These are phyloP conservation scores for Spatulosminthurus flaviceps DNA, from an alignment of 2,888 invertebrate species.

Conservation along the genomic window DNA sequence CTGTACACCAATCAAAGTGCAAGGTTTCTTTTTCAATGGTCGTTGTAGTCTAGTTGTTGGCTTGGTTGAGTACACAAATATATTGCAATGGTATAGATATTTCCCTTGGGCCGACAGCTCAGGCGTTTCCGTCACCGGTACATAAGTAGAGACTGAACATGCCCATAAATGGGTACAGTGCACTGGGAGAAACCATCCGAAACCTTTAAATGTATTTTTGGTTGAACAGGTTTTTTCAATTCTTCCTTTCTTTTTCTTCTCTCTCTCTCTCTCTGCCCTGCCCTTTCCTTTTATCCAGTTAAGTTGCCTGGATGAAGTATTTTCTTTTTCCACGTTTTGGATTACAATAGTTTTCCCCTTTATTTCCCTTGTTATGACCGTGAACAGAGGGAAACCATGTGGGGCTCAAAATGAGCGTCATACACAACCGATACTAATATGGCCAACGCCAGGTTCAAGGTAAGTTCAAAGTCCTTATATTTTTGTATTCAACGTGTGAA, in stretches of 20 bases:
- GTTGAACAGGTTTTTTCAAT: slow-evolving; percentile 19
- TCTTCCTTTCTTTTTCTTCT: slow-evolving; percentile 8
- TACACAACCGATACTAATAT: no score
- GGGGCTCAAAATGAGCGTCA: no score
- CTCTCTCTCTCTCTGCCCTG: neutral
- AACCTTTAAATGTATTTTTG: slow-evolving; percentile 38
- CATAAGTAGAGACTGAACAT: neutral
- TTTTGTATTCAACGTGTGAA: no score
- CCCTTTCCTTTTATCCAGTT: neutral
- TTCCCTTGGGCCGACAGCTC: slow-evolving; percentile 41
- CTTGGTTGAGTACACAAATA: slow-evolving; percentile 25
- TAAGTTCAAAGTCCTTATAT: no score
- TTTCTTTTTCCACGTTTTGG: slow-evolving; percentile 4
- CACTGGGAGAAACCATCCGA: slow-evolving; percentile 34
- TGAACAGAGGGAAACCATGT: no score
- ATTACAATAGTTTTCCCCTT: slow-evolving; percentile 15
- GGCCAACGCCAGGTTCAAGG: no score
- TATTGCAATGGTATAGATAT: slow-evolving; percentile 34
- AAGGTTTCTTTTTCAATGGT: neutral
- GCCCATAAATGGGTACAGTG: slow-evolving; percentile 32
- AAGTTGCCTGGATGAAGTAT: slow-evolving; percentile 2
- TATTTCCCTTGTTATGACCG: neutral
- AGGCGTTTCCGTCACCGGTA: slow-evolving; percentile 35
- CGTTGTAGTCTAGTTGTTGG: neutral
- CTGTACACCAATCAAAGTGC: neutral